Conservation (phyloP, 2,113 vertebrate species). For the Myrmecobius fasciatus region DNA sequence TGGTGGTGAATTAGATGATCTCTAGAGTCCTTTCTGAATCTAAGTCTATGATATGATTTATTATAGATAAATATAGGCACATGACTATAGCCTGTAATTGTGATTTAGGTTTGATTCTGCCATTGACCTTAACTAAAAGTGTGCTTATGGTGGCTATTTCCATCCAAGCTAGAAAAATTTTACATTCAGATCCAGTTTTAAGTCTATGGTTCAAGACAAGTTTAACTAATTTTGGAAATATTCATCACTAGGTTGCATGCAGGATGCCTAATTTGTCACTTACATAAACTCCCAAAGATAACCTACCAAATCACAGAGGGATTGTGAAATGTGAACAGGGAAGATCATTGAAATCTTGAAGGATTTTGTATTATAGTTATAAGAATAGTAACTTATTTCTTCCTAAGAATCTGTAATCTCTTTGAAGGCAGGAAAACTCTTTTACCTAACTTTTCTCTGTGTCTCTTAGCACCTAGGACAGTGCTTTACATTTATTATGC, state of each 20-base stretch:
- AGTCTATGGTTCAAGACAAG: neutral
- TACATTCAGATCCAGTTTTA: neutral
- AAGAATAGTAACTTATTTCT: neutral
- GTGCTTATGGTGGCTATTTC: neutral
- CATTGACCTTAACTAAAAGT: neutral
- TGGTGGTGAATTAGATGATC: neutral
- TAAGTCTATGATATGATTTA: neutral
- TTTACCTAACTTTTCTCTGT: neutral
- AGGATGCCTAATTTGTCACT: neutral
- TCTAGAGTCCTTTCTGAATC: neutral
- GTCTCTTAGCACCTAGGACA: neutral
- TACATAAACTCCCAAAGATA: neutral
- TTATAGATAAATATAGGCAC: neutral
- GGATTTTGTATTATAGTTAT: neutral
- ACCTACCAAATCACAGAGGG: neutral
- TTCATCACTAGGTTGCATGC: neutral
- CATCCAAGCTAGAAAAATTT: neutral
- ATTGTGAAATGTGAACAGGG: neutral
- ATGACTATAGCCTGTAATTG: neutral
- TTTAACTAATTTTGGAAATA: neutral
- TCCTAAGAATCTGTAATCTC: conserved; percentile 13
- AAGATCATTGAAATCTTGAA: neutral
- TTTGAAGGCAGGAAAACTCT: neutral
- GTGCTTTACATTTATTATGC: neutral
- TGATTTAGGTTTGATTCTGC: neutral